Base-by-base conservation (phyloP, 2,113 vertebrate genomes). In the Marmota monax region DNA sequence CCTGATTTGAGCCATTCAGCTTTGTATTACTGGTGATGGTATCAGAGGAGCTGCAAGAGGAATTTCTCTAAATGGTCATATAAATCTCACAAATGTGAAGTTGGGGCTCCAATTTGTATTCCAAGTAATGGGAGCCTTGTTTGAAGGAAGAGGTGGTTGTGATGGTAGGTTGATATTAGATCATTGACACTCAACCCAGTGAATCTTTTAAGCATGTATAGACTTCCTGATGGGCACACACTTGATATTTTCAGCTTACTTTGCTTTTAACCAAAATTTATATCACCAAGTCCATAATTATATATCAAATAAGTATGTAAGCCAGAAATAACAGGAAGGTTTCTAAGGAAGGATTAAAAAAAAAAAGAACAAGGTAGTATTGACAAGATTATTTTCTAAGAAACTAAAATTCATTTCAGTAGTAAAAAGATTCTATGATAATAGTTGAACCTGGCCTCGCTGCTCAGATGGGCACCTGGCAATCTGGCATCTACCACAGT, bases 41-140 rank as follows among this genome's bases (percentile, higher is more conserved):
- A 98, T 98, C 98, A 95, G 97, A 97, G 85, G 85, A 97, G 96
- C 94, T 92, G 95, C 76, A 92, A 98, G 97, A 98, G 97, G 97
- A 97, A 97, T 65, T 96, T 97, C 94, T 98, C 91, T 97, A 97
- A 98, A 98, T 98, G 97, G 87, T 94, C 96, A 1, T 91, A 98
- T 98, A 98, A 98, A 98, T 98, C 98, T 98, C 80, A 93, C 82
- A 98, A 97, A 98, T 98, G 97, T 92, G 96, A 97, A 97, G 97
- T 96, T 56, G 93, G 95, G 76, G 29, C 90, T 98, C 97, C 73
- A 77, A 97, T 98, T 97, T 98, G 86, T 98, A 95, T 97, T 97
- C 94, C 63, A 74, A 7, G 51, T 96, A 96, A 97, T 88, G 87
- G 96, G 86, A 98, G 61, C 92, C 96, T 96, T 98, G 63, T 98